A percentile compares a stretch with the other conserved stretches of the same genome.
These are phyloP conservation scores for Triplophysa siluroides DNA, from an alignment of 2,113 vertebrate genomes.

Conservation along the genomic window DNA sequence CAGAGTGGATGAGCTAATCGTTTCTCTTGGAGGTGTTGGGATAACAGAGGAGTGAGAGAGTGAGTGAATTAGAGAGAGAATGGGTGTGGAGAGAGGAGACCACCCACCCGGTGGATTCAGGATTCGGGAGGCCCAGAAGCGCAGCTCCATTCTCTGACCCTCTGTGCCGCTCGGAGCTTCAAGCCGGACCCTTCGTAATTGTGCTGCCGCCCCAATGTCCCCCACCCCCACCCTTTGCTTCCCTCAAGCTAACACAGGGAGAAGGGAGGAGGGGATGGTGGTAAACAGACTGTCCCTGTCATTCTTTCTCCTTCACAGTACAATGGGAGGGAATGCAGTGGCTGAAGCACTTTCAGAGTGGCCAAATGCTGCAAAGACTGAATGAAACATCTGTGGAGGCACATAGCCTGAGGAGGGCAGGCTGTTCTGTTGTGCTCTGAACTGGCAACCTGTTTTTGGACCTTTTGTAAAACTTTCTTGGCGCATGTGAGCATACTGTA, in stretches of 20 bases:
- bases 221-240: slow-evolving; percentile 17
- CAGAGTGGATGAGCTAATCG: slow-evolving; percentile 74
- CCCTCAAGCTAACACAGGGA: slow-evolving; percentile 65
- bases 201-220: slow-evolving; percentile 62
- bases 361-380: slow-evolving; percentile 71
- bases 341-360: slow-evolving; percentile 77
- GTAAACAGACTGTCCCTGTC: slow-evolving; percentile 54
- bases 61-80: slow-evolving; percentile 48
- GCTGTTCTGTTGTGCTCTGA: slow-evolving; percentile 74
- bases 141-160: slow-evolving; percentile 80
- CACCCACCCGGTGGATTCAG: slow-evolving; percentile 81
- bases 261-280: slow-evolving; percentile 55
- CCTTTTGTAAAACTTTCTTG: slow-evolving; percentile 11
- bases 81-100: slow-evolving; percentile 66
- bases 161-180: slow-evolving; percentile 73
- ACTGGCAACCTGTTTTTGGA: slow-evolving; percentile 69
- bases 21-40: slow-evolving; percentile 59
- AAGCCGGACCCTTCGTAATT: slow-evolving; percentile 77
- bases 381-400: slow-evolving; percentile 81
- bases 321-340: slow-evolving; percentile 78
- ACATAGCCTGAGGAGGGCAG: slow-evolving; percentile 68
- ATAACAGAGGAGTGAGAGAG: slow-evolving; percentile 47
- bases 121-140: slow-evolving; percentile 79
- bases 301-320: slow-evolving; percentile 64
- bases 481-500: slow-evolving; percentile 44